Base-by-base conservation (phyloP, 2,888 invertebrate genomes). In the Chrysopilus asiliformis region DNA sequence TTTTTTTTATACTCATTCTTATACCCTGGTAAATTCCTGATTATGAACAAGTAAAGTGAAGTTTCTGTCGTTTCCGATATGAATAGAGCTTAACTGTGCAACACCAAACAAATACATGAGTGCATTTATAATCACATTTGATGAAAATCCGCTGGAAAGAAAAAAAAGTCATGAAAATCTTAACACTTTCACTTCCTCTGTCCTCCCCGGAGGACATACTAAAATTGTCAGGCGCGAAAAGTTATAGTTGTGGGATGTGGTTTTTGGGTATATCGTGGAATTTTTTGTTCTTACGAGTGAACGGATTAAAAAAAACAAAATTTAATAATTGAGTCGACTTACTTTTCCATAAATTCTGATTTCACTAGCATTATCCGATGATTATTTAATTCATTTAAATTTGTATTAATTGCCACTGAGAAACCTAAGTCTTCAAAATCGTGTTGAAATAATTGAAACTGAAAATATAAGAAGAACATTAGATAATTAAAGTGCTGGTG, bases 331-430 rank as follows among this genome's bases (percentile, higher is more conserved):
- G n/a, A n/a, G n/a, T n/a, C 14, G 6, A 28, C 39, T 29, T 51
- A 63, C 62, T 63, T 63, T 41, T 62, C 61, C 49, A 58, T 58
- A 19, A 60, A 58, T 36, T 62, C 62, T 1, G 61, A 60, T 42
- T 63, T 61, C 2, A 62, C 47, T 25, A 63, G 43, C 58, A 63
- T 58, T 19, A 56, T 53, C 3, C 59, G 51, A 32, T 61, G 60
- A 43, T 57, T 63, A 38, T 58, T 58, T 2, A 62, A 43, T 26
- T 62, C 60, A 34, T 59, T 55, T 0, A 60, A 49, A 39, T 62
- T 60, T 13, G 60, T 60, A 34, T 56, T 59, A 8, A 59, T 45
- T 6, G 53, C 48, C 28, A 60, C 39, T 1, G 55, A 56, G 6
- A 61, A 51, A 3, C 63, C 62, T 30, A 63, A 42, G 41, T 62